Conservation (phyloP, 1,140 invertebrate species). For the Musca domestica region DNA sequence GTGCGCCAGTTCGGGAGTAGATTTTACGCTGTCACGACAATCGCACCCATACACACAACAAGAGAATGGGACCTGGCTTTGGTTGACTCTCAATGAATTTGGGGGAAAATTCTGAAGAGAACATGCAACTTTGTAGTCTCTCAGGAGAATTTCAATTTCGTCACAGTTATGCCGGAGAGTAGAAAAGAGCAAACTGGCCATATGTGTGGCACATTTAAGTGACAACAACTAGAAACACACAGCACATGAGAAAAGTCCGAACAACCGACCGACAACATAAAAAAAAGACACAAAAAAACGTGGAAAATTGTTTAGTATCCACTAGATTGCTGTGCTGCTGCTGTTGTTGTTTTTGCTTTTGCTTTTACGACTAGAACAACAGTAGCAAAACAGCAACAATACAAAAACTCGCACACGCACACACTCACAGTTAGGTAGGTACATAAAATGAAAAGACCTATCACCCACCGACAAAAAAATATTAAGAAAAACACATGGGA, state of each 20-base stretch:
- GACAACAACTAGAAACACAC: too few species aligned
- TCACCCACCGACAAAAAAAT: not conserved
- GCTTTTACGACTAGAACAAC: not conserved
- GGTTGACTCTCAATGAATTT: too few species aligned
- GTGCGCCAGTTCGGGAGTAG: too few species aligned
- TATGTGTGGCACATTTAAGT: too few species aligned
- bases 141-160: not conserved
- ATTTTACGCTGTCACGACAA: too few species aligned
- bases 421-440: not conserved
- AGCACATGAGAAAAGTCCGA: too few species aligned
- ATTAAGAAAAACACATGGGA: not conserved
- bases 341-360: not conserved
- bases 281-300: not conserved
- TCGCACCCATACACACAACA: too few species aligned
- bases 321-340: not conserved
- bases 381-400: not conserved
- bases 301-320: slow-evolving; percentile 14
- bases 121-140: not conserved
- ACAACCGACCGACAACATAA: too few species aligned
- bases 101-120: not conserved
- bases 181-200: too few species aligned
- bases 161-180: too few species aligned
- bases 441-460: not conserved
- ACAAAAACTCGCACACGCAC: not conserved
- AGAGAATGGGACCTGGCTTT: too few species aligned